Evolutionary conservation across 2,113 vertebrate species (phyloP).

Genomic region (Rallus limicola): DNA sequence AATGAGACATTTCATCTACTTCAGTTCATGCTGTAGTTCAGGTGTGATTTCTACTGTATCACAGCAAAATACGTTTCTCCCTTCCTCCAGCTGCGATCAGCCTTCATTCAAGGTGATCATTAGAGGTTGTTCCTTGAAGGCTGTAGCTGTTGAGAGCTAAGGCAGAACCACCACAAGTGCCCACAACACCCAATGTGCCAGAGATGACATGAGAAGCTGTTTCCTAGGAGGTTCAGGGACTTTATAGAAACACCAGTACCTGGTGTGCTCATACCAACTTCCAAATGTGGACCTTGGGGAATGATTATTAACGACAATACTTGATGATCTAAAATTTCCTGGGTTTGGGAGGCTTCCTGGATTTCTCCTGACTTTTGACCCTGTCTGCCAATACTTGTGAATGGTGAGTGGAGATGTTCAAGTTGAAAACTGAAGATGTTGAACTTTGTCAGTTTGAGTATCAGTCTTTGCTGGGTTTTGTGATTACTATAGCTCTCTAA

Average conservation of each 20-base stretch:
- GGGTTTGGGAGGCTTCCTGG: neutral
- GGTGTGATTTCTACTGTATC: neutral
- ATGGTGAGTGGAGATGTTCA: neutral
- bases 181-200: rapidly evolving
- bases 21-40: neutral
- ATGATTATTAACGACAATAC: neutral
- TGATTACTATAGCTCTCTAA: neutral
- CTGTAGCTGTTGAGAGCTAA: neutral
- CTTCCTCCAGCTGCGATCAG: neutral
- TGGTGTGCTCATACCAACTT: neutral
- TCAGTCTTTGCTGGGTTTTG: neutral
- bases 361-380: neutral
- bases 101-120: neutral
- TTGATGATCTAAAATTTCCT: neutral
- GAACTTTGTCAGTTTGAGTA: neutral
- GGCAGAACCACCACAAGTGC: neutral
- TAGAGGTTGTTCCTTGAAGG: neutral
- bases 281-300: neutral
- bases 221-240: neutral
- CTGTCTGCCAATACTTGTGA: neutral
- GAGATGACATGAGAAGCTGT: neutral
- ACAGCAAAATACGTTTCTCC: neutral
- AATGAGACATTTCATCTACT: neutral
- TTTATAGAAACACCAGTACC: neutral
- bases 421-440: neutral